Conservation (phyloP, 2,888 invertebrate genomes). For the Lasius platythorax region DNA sequence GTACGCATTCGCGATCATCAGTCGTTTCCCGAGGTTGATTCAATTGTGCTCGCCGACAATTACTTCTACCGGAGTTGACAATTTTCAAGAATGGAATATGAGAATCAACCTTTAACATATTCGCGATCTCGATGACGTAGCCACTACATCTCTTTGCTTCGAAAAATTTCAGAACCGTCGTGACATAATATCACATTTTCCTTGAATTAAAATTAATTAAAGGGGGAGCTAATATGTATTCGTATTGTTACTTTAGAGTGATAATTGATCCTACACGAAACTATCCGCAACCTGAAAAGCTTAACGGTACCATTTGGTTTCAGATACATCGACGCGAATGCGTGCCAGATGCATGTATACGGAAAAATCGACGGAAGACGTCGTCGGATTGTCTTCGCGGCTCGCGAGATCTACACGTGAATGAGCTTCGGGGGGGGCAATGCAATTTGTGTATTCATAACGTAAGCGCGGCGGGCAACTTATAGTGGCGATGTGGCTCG, state of each 20-base stretch:
- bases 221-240: background rate
- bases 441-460: constrained; percentile 77
- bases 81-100: background rate
- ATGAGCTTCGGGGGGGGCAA: constrained; percentile 58
- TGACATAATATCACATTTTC: background rate
- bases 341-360: constrained; percentile 17
- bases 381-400: constrained; percentile 44
- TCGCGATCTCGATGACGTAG: background rate
- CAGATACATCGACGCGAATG: constrained; percentile 9
- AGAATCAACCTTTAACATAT: background rate
- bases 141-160: background rate
- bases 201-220: background rate
- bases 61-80: background rate
- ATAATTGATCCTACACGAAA: background rate
- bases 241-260: background rate
- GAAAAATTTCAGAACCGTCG: background rate
- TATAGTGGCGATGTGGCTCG: constrained; percentile 63
- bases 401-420: constrained; percentile 52
- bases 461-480: constrained; percentile 55
- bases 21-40: background rate
- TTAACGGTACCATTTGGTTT: background rate
- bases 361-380: constrained; percentile 24
- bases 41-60: background rate
- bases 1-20: background rate
- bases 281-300: background rate